phyloP scores from a whole-genome alignment of 2,113 vertebrate genomes.

The Bolborhynchus lineola region DNA sequence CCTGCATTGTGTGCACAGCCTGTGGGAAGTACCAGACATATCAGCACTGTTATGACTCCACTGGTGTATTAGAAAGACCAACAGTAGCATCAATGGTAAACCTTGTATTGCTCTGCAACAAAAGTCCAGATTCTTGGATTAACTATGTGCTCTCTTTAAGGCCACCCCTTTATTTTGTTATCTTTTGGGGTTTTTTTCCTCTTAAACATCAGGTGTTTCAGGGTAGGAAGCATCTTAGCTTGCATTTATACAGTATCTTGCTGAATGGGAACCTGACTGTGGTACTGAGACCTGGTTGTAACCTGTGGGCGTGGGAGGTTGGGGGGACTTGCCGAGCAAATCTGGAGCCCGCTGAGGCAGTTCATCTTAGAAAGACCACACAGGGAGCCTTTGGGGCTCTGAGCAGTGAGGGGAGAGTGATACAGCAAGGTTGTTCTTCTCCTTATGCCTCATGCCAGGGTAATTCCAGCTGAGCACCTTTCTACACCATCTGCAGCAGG shows the following conservation, averaged over 20 bases:
- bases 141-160: background rate
- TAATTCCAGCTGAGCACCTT: background rate
- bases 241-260: background rate
- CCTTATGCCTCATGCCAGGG: background rate
- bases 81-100: background rate
- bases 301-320: background rate
- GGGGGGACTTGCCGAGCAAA: accelerated
- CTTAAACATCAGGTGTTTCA: background rate
- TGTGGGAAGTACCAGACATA: background rate
- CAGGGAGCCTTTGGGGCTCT: background rate
- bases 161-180: background rate
- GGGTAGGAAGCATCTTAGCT: background rate
- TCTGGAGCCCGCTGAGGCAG: background rate
- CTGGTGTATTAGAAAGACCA: background rate
- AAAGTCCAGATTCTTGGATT: background rate
- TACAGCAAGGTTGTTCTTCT: background rate
- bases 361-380: background rate
- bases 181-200: background rate
- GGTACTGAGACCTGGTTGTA: background rate
- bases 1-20: accelerated
- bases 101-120: background rate
- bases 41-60: background rate
- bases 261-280: accelerated
- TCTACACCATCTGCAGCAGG: background rate
- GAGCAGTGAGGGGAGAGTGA: accelerated